Evolutionary conservation across 2,113 vertebrate genomes (phyloP).

Genomic region (Rhabdornis inornatus): DNA sequence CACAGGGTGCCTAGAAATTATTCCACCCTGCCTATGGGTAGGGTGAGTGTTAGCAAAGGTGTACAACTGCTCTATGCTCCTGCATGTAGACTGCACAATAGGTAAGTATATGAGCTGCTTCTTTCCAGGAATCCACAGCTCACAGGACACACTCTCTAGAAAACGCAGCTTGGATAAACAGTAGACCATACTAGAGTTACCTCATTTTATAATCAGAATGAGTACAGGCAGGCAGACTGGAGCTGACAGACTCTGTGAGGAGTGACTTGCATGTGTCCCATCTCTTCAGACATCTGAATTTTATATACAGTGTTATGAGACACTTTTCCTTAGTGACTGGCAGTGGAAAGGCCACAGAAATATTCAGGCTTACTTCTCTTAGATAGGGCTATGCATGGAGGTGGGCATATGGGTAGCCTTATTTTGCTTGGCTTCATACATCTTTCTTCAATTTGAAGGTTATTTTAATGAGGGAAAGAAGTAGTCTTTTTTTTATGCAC

Average conservation of each 20-base stretch:
- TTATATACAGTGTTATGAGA: not conserved
- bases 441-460: not conserved
- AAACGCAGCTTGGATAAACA: not conserved
- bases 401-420: not conserved
- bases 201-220: not conserved
- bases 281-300: not conserved
- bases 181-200: not conserved
- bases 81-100: not conserved
- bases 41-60: not conserved
- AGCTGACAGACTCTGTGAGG: not conserved
- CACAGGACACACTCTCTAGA: not conserved
- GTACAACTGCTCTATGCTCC: not conserved
- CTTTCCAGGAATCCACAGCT: not conserved
- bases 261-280: not conserved
- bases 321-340: not conserved
- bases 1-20: not conserved
- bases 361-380: not conserved
- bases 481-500: not conserved
- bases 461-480: not conserved
- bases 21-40: not conserved
- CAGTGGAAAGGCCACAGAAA: not conserved
- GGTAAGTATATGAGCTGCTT: not conserved
- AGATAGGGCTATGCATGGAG: not conserved
- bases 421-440: not conserved
- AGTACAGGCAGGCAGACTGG: not conserved